These are phyloP conservation scores for Eilema depressum DNA, from an alignment of 2,888 invertebrate genomes.

Conservation along the genomic window DNA sequence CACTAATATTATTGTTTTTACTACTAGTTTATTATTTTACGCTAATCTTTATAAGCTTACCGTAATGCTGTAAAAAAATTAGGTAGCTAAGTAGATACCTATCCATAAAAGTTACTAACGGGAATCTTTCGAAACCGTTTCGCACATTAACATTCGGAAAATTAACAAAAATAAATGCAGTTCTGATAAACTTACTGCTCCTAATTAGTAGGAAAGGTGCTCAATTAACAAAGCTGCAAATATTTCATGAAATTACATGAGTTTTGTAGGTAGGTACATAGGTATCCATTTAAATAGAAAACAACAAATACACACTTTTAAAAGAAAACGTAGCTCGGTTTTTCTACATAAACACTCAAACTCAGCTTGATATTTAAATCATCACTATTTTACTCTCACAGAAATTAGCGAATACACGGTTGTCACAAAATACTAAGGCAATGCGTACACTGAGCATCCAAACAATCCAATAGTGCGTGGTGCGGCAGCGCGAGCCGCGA, in stretches of 20 bases:
- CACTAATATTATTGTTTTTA: constrained; percentile 14
- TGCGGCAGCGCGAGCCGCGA: constrained; percentile 57
- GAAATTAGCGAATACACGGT: constrained; percentile 30
- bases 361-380: constrained; percentile 19
- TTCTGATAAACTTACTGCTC: not conserved
- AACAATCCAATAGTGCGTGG: constrained; percentile 67
- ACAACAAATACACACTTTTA: constrained; percentile 1
- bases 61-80: not conserved
- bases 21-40: constrained; percentile 3
- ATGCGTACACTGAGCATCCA: constrained; percentile 83
- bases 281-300: constrained; percentile 1
- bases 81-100: too few relatives aligned
- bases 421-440: constrained; percentile 60
- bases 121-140: not conserved
- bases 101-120: not conserved
- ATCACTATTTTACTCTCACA: constrained; percentile 45
- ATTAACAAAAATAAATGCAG: not conserved
- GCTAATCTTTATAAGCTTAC: not conserved
- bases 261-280: not conserved
- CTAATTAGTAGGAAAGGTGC: not conserved
- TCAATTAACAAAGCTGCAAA: not conserved
- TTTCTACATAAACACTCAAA: constrained; percentile 18
- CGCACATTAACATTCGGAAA: not conserved
- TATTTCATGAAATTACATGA: not conserved
- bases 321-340: constrained; percentile 6